Base-by-base conservation (phyloP, 2,113 vertebrate species). In the Chlorodrepanis virens region DNA sequence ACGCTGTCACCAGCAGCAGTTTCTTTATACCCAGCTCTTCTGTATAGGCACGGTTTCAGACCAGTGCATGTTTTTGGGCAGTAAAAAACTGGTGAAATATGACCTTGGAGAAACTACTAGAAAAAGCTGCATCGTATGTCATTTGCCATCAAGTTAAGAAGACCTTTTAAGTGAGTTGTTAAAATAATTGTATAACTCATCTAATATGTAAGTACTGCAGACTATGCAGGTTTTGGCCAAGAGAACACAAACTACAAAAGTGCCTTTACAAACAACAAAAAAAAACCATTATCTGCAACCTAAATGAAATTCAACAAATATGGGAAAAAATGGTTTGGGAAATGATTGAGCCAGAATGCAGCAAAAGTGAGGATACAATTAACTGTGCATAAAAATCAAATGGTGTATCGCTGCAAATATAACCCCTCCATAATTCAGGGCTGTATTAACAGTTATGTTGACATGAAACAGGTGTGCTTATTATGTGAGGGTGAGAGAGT, bases 341-440 rank as follows among this genome's bases (percentile, higher is more conserved):
- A 56, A 20, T 37, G 9, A 63, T 11, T 56, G 33, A 13, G 35
- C 10, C 56, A 63, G 27, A 44, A 5, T 47, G 61, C 45, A 82
- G 31, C 40, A 70, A 77, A 70, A 77, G 33, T 70, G n/a, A 78
- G 12, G 33, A 12, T 47, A 74, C n/a, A 65, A 12, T 19, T 31
- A 44, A 68, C 20, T 0, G 0, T 44, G 9, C 20, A 31, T 69
- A 69, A 49, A 76, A 77, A 56, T 56, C 47, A 22, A 35, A 23
- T 4, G 18, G 4, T 0, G 0, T 5, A 12, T 59, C n/a, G 25
- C 13, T 60, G 57, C 18, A 80, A 0, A 6, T 35, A 4, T 2
- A 81, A 39, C 5, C 11, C 28, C 20, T 9, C 8, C 2, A 0
- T 31, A 35, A 14, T 39, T 44, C 24, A n/a, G 42, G 74, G 40